phyloP scores from a whole-genome alignment of 2,797 vertebrate genomes.

The Scarus forsteni region DNA sequence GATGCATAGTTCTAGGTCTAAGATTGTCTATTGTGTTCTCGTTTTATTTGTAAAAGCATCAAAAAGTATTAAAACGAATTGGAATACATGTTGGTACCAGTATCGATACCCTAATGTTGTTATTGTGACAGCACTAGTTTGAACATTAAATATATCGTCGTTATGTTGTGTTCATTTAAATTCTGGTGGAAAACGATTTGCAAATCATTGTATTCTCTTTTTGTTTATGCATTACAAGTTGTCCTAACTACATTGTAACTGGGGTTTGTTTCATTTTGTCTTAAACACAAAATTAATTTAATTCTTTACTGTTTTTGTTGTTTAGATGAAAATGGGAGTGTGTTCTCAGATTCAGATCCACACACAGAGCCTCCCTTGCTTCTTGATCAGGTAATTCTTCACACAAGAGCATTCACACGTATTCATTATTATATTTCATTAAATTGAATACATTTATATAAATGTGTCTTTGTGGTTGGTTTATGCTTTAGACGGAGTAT shows the following conservation, averaged over 20 bases:
- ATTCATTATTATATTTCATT: background rate
- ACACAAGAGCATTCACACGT: background rate
- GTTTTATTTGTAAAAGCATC: no score
- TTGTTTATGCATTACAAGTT: no score
- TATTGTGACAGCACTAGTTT: no score
- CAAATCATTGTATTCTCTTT: no score
- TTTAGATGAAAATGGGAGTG: background rate
- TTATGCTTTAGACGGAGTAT: slow-evolving; percentile 40
- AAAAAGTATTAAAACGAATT: no score
- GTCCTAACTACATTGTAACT: background rate
- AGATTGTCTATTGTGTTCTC: no score
- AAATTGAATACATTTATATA: background rate
- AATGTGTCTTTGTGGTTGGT: slow-evolving; percentile 9
- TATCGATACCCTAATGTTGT: no score
- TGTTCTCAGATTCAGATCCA: slow-evolving; percentile 35
- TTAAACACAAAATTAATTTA: background rate
- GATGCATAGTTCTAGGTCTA: no score
- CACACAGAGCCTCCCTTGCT: accelerated
- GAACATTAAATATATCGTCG: no score
- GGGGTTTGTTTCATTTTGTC: background rate
- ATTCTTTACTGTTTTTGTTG: slow-evolving; percentile 6
- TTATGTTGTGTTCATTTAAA: no score
- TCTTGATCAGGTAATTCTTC: slow-evolving; percentile 46
- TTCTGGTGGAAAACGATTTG: no score
- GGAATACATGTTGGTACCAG: no score